Base-by-base conservation (phyloP, 23 tunicate species). In the Trididemnum miniatum region DNA sequence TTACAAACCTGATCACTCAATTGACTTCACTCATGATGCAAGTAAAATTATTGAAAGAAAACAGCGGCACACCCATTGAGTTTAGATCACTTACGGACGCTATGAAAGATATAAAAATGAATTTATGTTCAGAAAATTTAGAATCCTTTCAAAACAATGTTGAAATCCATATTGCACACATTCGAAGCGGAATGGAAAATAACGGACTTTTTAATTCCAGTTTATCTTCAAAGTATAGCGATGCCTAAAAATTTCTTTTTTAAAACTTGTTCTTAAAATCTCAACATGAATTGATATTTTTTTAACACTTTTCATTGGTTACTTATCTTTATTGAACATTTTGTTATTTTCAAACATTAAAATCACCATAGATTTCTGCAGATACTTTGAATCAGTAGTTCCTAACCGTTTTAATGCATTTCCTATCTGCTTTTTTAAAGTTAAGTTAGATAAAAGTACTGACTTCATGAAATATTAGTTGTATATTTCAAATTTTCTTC, bases 141-240 rank as follows among this genome's bases (percentile, higher is more conserved):
- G 97, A 78, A 69, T 85, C 75, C 60, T 91, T 91, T 67, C 90
- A 86, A 82, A 86, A 86, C 37, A 91, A 91, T 65, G 91, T 91
- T 32, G 97, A 91, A 80, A 91, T 91, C 59, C 97, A 91, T 60
- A 91, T 91, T 57, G 90, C 97, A 0, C 97, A 91, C 50, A 82
- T 91, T 30, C 66, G 84, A 37, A 91, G 97, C 65, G 97, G 97
- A 31, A 86, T 91, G 97, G 89, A 91, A 59, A 67, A 85, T 34
- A 77, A 50, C 50, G 76, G 76, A 51, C 71, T 82, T 23, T 65
- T 28, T 20, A 80, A 65, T 25, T 80, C 49, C 18, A 65, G 66
- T 32, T 37, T 80, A 37, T 12, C 84, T 5, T 80, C 84, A 9
- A 74, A 74, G 54, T 44, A 44, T 15, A 44, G 12, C 54, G 54